Conservation (phyloP, 2,888 invertebrate species). For the Drosophila colorata region DNA sequence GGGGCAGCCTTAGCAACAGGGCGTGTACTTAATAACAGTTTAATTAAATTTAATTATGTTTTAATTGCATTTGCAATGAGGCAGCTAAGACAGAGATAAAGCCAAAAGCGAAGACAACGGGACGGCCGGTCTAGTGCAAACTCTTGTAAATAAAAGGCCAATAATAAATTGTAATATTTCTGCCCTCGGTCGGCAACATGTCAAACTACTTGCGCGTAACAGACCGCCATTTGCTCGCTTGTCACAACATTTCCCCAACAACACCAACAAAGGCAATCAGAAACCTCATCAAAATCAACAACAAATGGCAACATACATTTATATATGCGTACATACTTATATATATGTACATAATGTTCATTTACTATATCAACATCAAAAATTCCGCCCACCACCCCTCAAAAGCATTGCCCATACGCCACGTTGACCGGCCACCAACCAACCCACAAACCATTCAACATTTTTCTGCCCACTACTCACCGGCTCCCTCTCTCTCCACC, state of each 20-base stretch:
- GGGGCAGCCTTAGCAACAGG: slow-evolving; percentile 23
- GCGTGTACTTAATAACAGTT: slow-evolving; percentile 66
- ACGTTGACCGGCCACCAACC: slow-evolving; percentile 42
- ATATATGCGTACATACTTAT: neutral
- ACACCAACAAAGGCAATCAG: slow-evolving; percentile 47
- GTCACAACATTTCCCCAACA: slow-evolving; percentile 53
- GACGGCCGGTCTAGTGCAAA: neutral
- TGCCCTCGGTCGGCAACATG: slow-evolving; percentile 22
- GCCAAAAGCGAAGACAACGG: neutral
- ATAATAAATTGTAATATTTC: slow-evolving; percentile 4
- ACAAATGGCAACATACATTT: slow-evolving; percentile 6
- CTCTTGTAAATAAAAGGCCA: slow-evolving; percentile 3
- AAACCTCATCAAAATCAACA: slow-evolving; percentile 50
- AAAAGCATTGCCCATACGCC: slow-evolving; percentile 44
- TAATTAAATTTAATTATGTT: slow-evolving; percentile 71
- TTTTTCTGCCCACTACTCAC: slow-evolving; percentile 11
- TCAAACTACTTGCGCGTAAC: slow-evolving; percentile 39
- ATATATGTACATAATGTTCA: slow-evolving; percentile 24
- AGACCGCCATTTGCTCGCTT: slow-evolving; percentile 41
- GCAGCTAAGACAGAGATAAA: slow-evolving; percentile 1
- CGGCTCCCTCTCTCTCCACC: neutral
- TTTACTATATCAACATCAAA: slow-evolving; percentile 50
- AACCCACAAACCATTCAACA: slow-evolving; percentile 43
- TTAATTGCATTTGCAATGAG: slow-evolving; percentile 51
- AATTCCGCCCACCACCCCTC: slow-evolving; percentile 28